phyloP scores from a whole-genome alignment of 2,888 invertebrate species.

The Cerastis rubricosa region DNA sequence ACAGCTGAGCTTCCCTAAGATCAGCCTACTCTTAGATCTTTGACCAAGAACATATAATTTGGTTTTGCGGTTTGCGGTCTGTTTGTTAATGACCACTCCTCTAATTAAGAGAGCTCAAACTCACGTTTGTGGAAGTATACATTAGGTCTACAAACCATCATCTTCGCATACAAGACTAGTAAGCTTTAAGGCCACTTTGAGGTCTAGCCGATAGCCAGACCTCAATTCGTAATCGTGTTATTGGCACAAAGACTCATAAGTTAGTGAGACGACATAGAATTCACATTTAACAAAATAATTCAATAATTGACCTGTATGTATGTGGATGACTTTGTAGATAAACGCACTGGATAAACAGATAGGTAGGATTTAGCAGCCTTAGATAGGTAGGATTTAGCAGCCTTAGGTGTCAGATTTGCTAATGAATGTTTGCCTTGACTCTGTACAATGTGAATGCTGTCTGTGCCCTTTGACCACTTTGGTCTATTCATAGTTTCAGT shows the following conservation, averaged over 20 bases:
- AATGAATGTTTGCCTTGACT: constrained; percentile 14
- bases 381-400: not conserved
- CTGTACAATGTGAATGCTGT: not conserved
- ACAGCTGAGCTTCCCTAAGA: not conserved
- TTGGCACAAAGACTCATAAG: not conserved
- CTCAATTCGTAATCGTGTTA: not conserved
- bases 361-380: not conserved
- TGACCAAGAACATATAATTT: not conserved
- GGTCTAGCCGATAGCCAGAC: not conserved
- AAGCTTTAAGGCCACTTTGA: not conserved
- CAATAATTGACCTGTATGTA: not conserved
- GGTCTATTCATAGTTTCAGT: not conserved
- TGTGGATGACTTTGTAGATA: not conserved
- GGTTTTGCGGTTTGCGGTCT: not conserved
- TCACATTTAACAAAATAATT: not conserved
- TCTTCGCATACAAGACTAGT: not conserved
- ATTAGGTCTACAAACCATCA: not conserved
- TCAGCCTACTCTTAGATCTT: not conserved
- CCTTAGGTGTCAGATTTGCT: constrained; percentile 1
- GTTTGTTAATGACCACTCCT: not conserved
- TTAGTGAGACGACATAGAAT: not conserved
- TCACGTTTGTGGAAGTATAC: not conserved
- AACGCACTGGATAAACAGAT: not conserved
- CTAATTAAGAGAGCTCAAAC: not conserved
- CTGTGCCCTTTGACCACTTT: constrained; percentile 3